phyloP scores from a whole-genome alignment of 2,113 vertebrate species.

The Neodontobutis hainanensis region DNA sequence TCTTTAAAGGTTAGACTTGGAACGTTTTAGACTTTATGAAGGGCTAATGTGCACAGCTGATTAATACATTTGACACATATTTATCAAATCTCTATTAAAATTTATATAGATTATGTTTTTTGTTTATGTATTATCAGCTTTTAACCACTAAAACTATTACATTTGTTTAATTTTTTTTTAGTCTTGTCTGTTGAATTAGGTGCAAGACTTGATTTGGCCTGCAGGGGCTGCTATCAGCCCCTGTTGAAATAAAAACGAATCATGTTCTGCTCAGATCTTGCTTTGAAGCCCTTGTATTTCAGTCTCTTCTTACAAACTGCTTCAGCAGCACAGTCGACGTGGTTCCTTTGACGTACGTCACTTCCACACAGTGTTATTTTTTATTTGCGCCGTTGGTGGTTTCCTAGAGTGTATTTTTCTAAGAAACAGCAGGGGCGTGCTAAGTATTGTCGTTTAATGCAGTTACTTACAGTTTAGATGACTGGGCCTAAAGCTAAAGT shows the following conservation, averaged over 20 bases:
- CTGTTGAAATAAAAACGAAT: conserved; percentile 17
- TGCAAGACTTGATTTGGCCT: conserved; percentile 22
- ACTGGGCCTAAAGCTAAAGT: conserved; percentile 31
- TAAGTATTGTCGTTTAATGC: conserved; percentile 60
- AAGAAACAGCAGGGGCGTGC: conserved; percentile 64
- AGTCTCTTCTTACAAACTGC: conserved; percentile 5
- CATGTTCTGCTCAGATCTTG: conserved; percentile 24
- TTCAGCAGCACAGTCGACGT: conserved; percentile 15
- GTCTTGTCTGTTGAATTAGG: neutral
- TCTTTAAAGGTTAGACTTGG: neutral
- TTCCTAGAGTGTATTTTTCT: conserved; percentile 51
- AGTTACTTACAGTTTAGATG: conserved; percentile 44
- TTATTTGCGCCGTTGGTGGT: conserved; percentile 27
- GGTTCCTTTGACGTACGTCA: conserved; percentile 28
- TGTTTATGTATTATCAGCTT: conserved; percentile 25
- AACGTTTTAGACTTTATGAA: conserved; percentile 20
- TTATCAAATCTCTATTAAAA: conserved; percentile 27
- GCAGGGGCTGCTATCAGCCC: conserved; percentile 19
- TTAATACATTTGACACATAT: conserved; percentile 32
- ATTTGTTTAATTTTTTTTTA: neutral
- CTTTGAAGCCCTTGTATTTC: conserved; percentile 18
- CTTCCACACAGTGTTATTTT: conserved; percentile 58
- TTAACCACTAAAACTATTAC: neutral
- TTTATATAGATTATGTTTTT: conserved; percentile 16
- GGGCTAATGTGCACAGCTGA: conserved; percentile 49